Base-by-base conservation (phyloP, 2,797 vertebrate genomes). In the Melanotaenia nigrans region DNA sequence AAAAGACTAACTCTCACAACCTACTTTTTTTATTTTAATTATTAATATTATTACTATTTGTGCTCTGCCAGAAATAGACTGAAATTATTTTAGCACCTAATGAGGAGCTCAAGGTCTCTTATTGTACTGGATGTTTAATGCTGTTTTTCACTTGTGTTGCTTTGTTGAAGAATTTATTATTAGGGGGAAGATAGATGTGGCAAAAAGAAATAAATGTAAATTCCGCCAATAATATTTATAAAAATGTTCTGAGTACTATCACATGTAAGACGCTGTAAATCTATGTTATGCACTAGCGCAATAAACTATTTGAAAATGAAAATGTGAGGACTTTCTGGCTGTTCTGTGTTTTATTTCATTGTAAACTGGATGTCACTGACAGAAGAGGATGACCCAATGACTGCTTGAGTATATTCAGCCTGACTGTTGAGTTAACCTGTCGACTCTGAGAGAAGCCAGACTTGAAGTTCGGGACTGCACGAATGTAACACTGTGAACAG, bases 371-470 rank as follows among this genome's bases (percentile, higher is more conserved):
- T 3, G 51, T 60, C 75, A 59, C 24, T 35, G 56, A 71, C 54
- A 28, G 58, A 55, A 24, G 58, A 47, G 20, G 47, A 45, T 61
- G 77, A 71, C 71, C 72, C 65, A 61, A 65, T 68, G 76, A 77
- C 71, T 47, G 66, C 10, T 18, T 32, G 61, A 80, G 38, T 47
- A 71, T 40, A 71, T 66, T n/a, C 20, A 47, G 57, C 5, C 62
- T 5, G 54, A 24, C 58, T 47, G 61, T 56, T 53, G 13, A 38
- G 42, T 58, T 63, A 30, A 67, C 58, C 68, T 51, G 79, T 54
- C 35, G 0, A n/a, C 45, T 55, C 24, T 56, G 77, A 89, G 57
- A 67, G 42, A 78, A 81, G 68, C 36, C 87, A 87, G 85, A 79
- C 72, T 57, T 54, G 0, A 32, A 36, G 69, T 64, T 72, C 51